Conservation (phyloP, 2,888 invertebrate species). For the Apoda limacodes region DNA sequence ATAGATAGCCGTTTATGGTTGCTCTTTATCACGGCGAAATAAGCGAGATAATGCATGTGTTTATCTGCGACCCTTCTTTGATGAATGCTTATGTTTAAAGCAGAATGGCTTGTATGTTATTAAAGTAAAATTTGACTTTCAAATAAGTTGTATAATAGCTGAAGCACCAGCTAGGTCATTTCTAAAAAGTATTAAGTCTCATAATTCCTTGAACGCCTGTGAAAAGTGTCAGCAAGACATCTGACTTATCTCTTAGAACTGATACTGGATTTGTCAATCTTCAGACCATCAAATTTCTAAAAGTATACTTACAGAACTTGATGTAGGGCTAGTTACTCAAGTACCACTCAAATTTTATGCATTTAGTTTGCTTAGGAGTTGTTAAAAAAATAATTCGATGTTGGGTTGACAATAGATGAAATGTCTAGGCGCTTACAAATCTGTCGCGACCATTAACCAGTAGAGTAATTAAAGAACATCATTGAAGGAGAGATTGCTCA, state of each 20-base stretch:
- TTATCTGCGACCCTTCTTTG: conserved; percentile 7
- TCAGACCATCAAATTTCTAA: conserved; percentile 11
- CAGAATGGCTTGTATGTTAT: conserved; percentile 6
- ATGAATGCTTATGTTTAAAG: conserved; percentile 6
- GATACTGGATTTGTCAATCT: conserved; percentile 9
- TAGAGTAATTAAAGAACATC: conserved; percentile 6
- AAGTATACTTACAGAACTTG: conserved; percentile 12
- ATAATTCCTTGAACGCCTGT: conserved; percentile 12
- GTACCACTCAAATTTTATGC: conserved; percentile 12
- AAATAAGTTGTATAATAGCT: conserved; percentile 7
- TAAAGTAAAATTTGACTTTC: conserved; percentile 5
- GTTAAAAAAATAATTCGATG: conserved; percentile 3
- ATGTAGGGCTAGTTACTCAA: conserved; percentile 12
- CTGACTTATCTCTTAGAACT: conserved; percentile 6
- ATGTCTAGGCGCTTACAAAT: conserved; percentile 6
- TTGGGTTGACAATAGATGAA: conserved; percentile 8
- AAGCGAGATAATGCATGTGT: conserved; percentile 5
- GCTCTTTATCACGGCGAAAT: conserved; percentile 5
- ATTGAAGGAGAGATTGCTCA: too few species aligned
- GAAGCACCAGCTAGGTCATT: conserved; percentile 9
- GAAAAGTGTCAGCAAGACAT: conserved; percentile 11
- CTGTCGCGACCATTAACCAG: conserved; percentile 2
- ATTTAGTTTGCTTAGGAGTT: conserved; percentile 6
- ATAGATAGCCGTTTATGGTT: conserved; percentile 9
- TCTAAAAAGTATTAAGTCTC: conserved; percentile 13